Evolutionary conservation across 2,888 invertebrate genomes (phyloP), one percentile per base, ranked within the genome.

Genomic region (Papilio elwesi): DNA sequence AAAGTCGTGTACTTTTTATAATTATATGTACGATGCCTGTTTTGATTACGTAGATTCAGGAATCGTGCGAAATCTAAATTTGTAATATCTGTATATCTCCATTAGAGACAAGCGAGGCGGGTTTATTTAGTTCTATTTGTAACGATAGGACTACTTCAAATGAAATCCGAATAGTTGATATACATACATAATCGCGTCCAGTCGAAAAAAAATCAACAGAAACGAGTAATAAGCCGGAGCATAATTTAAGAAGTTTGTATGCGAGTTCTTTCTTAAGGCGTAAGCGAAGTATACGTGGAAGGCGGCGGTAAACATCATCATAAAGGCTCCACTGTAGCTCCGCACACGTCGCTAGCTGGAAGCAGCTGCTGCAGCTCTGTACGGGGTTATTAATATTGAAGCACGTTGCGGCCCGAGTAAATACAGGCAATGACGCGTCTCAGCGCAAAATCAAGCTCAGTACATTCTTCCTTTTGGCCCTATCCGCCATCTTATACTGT

Each of bases 371-470:
- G 86, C 83, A 78, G 83, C 85, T 84, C 81, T 88, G 87, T 89
- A 88, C 86, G 83, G 85, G 82, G 91, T 89, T 91, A 91, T 92
- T 88, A 92, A 92, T 92, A 90, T 89, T 92, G 88, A 90, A 91
- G 85, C 88, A 85, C 81, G 82, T 80, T 79, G 83, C 83, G 83
- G 82, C 81, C 79, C 83, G 83, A 78, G 87, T 86, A 88, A 88
- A 90, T 89, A 88, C 87, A 78, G 81, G 78, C 87, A 82, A 85
- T 84, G 82, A 82, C 82, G 81, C 79, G 81, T 78, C 78, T 77
- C 80, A 78, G 78, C 79, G 78, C 78, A 76, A 78, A 79, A 80
- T 80, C 79, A 76, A 77, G 81, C 84, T 85, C 83, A 85, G 81
- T 84, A 82, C 78, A 81, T 85, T 80, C 76, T 76, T 76, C 76